Evolutionary conservation across 2,888 invertebrate species (phyloP), one percentile per base, ranked within the genome.

Genomic region (Drosophila testacea): DNA sequence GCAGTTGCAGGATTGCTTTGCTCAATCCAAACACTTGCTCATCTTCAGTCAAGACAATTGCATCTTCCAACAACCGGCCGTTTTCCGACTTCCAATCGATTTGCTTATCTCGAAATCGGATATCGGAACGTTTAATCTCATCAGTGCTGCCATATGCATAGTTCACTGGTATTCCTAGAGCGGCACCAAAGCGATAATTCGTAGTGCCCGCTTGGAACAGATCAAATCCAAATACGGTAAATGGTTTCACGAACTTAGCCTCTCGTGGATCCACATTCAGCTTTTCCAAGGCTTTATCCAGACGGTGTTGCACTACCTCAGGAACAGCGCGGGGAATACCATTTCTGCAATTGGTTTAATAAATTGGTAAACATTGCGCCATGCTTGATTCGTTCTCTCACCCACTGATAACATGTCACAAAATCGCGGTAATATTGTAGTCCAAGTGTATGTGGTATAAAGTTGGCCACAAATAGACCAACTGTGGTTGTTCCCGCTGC

Each of bases 1-100:
- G 93, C 3, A 94, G 91, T 92, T 95, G 94, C 64, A 95, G 90
- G 56, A 97, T 94, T 91, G 97, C 95, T 79, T 95, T 94, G 64
- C 96, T 96, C 30, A 97, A 94, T 1, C 95, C 97, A 93, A 96
- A 97, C 69, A 96, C 93, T 91, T 97, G 95, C 9, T 96, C 97
- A 71, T 95, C 94, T 72, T 96, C 96, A 11, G 96, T 95, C n/a
- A 97, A 90, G 4, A 96, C 91, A 32, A 97, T 89, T 0, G 96
- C 94, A 11, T 96, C 92, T 54, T 95, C 92, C 47, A 97, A 93
- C 61, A 94, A 91, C 77, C 94, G 91, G 0, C 95, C 96, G 64
- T 93, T 93, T 64, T 94, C 94, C 0, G 95, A 93, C 38, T 93
- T 93, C 95, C 96, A 96, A 78, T 95, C 93, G 0, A 97, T 93